Evolutionary conservation across 2,888 invertebrate species (phyloP), one percentile per base, ranked within the genome.

Genomic region (Trissolcus brochymenae): DNA sequence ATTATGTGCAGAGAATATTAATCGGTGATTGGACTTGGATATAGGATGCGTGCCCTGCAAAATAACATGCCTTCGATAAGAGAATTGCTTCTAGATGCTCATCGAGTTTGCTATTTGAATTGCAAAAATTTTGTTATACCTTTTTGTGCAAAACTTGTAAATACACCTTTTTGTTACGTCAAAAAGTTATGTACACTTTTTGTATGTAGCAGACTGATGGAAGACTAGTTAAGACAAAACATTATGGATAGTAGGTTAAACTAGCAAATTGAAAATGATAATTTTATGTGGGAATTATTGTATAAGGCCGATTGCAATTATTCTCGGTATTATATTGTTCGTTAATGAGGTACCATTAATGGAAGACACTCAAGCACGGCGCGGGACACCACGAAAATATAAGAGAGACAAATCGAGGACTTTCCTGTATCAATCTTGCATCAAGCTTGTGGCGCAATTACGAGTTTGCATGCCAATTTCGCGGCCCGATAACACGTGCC

Each of bases 261-360:
- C 2, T 25, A 25, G 25, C 25, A 4, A 25, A 25, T 25, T 4
- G 25, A 25, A 25, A 25, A 67, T 74, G 74, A 74, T 67, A 74
- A 61, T 74, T 67, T 56, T 67, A 74, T 74, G 61, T 74, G 74
- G 53, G 74, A 74, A 67, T 62, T 43, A 74, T 41, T 61, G 11
- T 46, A 60, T 17, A 60, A 25, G 25, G 50, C 29, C 9, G 16
- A 9, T 17, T 49, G 61, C 74, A 67, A 74, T 74, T 74, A 57
- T 53, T 29, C 57, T 29, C 46, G 46, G 46, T 61, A 62, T 57
- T 60, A 67, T 68, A 68, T 68, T 68, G 74, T 68, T 64, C 68
- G 62, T 64, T 75, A 68, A 75, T 57, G 74, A 75, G 64, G 64
- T 59, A 41, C 62, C 68, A 68, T 75, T 68, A 75, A 68, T 41